Percentiles rank a stretch among this genome's conserved stretches.
Conservation (phyloP, 2,797 vertebrate species). For the Furcifer pardalis region DNA sequence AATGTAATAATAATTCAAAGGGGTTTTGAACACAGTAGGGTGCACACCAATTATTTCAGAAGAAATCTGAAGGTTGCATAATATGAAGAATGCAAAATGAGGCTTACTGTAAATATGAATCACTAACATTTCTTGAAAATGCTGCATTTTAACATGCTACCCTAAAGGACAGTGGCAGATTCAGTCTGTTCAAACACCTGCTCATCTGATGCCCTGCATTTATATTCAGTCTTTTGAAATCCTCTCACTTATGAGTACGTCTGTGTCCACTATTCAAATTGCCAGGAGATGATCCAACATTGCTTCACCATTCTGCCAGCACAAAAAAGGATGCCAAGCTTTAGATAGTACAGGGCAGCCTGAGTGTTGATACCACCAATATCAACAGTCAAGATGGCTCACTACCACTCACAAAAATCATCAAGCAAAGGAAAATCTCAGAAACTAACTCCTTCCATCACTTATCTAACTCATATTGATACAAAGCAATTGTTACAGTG, state of each 20-base stretch:
- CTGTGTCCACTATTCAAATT: neutral
- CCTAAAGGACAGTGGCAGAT: constrained; percentile 5
- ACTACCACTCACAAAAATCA: no score
- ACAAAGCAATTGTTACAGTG: no score
- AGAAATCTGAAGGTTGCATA: neutral
- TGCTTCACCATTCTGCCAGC: neutral
- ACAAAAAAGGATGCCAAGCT: neutral
- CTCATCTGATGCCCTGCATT: neutral
- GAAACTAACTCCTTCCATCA: no score
- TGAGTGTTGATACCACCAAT: no score
- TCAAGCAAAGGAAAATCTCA: no score
- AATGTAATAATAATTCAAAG: constrained; percentile 53
- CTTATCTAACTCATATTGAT: no score
- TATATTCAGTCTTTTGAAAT: no score
- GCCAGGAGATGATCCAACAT: neutral
- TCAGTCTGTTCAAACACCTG: constrained; percentile 34
- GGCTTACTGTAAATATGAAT: neutral
- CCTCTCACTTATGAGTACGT: neutral
- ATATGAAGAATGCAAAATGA: constrained; percentile 28
- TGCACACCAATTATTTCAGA: constrained; percentile 51
- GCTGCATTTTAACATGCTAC: neutral
- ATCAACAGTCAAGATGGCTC: no score
- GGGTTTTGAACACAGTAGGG: constrained; percentile 43
- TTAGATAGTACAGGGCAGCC: no score
- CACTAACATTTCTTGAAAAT: constrained; percentile 13